Base-by-base conservation (phyloP, 2,113 vertebrate genomes). In the Oncorhynchus keta region DNA sequence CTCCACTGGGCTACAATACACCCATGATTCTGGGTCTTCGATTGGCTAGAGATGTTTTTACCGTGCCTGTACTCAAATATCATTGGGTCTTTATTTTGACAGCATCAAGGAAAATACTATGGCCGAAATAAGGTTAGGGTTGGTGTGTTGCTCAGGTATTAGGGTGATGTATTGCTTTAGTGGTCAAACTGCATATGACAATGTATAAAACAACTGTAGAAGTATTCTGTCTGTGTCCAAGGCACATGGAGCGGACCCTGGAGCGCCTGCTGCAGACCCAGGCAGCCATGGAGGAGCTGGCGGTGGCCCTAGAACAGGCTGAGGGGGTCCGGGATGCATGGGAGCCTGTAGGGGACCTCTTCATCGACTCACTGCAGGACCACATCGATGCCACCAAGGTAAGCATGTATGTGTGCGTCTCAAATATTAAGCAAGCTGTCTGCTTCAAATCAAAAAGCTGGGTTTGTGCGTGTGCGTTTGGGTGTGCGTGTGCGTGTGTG, bases 231-330 rank as follows among this genome's bases (percentile, higher is more conserved):
- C 9, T 64, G 67, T 68, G 61, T 64, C 61, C 1, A 77, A 92
- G 96, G 49, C 97, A 98, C 85, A 98, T 99, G 16, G 97, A 99
- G 61, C 91, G 87, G 3, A 99, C 94, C 0, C 84, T 96, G 81
- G 94, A 94, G 81, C 91, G 94, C 74, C 84, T 96, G 79, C 97
- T 0, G 82, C 94, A 73, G 94, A 96, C 86, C 92, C 94, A 93
- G 79, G 92, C 86, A 7, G 89, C 93, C 4, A 94, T 95, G 93
- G 94, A 94, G 22, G 94, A 94, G 82, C 83, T 95, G 78, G 89
- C 82, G 68, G 81, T 69, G 0, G 88, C 93, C 1, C 84, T 96
- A 75, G 91, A 90, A 55, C 95, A 96, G 86, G 93, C 94, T 0
- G 94, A 95, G 68, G 94, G 89, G 0, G 89, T 95, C 72, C 81